Percentiles rank a stretch among this genome's conserved stretches.
Evolutionary conservation across 2,113 vertebrate genomes (phyloP).

Genomic region (Dendrocopos noguchii): DNA sequence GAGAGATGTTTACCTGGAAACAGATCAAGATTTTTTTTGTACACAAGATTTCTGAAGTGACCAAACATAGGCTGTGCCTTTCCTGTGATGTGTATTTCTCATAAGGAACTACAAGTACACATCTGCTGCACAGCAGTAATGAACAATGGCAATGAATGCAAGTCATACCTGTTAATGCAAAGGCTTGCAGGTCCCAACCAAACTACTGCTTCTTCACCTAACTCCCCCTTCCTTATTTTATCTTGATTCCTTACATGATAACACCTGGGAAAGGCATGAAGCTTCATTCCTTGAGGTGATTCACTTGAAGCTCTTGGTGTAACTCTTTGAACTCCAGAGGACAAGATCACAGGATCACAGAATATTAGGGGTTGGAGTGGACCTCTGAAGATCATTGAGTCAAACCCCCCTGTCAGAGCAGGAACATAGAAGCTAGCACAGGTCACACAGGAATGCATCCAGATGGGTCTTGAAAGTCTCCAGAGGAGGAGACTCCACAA

Average conservation of each 20-base stretch:
- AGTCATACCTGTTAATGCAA: not conserved
- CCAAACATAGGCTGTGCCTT: not conserved
- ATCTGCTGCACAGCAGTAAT: rapidly evolving
- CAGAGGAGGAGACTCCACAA: too few species aligned
- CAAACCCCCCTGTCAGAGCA: too few species aligned
- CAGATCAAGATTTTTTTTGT: not conserved
- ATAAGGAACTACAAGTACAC: not conserved
- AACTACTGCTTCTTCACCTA: not conserved
- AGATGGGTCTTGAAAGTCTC: too few species aligned
- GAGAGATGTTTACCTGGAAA: not conserved
- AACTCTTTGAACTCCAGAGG: not conserved
- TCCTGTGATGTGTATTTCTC: rapidly evolving
- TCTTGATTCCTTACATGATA: not conserved
- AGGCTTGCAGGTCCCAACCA: not conserved
- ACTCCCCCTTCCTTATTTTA: not conserved
- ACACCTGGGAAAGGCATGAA: not conserved
- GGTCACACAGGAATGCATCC: too few species aligned
- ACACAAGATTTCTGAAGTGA: not conserved
- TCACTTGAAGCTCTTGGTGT: not conserved
- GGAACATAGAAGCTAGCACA: too few species aligned
- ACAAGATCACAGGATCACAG: not conserved
- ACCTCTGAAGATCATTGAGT: too few species aligned
- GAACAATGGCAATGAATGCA: not conserved
- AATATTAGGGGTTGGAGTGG: too few species aligned
- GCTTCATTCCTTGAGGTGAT: not conserved